Base-by-base conservation (phyloP, 1,140 invertebrate species). In the Psix sp. region DNA sequence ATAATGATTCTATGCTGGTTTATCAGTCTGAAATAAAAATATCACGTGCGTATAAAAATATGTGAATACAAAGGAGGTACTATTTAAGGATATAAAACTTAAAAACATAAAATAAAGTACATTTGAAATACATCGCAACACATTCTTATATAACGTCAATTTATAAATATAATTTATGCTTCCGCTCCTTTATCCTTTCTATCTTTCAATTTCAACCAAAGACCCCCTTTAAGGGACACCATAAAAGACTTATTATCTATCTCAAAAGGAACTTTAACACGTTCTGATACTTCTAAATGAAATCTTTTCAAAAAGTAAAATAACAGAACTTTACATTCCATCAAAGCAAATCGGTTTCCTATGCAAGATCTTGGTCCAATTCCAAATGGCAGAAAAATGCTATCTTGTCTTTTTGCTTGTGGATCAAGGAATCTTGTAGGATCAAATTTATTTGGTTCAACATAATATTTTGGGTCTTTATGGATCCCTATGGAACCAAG, bases 301-400 rank as follows among this genome's bases (percentile, higher is more conserved):
- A 40, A 70, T 16, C 43, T 59, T 11, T 42, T 6, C 1, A 76
- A 11, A 7, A 76, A 51, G 26, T 76, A 38, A 40, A 71, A 66
- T 1, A 72, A 11, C 1, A 76, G 20, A 6, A 59, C 24, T 48
- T 75, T 75, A 11, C n/a, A 35, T 36, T 76, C 66, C 5, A 76
- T 31, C 3, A 66, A 14, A 0, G 56, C 73, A 43, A 76, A 75
- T 13, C 73, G 54, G 11, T 67, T 76, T 10, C 74, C 74, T 3
- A 76, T 62, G 21, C 73, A 76, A 31, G 54, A 48, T 40, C 73
- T 54, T 0, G 73, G 73, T 1, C 73, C 73, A 38, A 62, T 60
- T 10, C 73, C 73, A 56, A 76, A 76, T 85, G 17, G 71, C 39
- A 59, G 59, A 84, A 13, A 78, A 74, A 24, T 72, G 45, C 48